Evolutionary conservation across 92 coral and sea anemone genomes (phyloP).

Genomic region (Nematostella vectensis): DNA sequence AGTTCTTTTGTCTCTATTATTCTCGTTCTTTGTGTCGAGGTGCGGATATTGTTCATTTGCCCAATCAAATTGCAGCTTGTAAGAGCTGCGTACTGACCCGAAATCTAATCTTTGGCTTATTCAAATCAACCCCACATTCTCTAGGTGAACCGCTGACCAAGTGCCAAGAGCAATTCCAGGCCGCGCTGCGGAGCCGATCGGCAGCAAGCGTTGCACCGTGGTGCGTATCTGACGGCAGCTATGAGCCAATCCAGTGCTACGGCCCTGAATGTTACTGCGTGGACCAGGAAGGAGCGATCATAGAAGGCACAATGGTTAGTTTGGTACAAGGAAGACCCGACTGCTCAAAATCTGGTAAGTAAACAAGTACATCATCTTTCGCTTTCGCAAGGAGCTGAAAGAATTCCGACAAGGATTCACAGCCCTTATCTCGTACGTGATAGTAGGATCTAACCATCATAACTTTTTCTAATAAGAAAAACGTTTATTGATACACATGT

Average conservation of each 20-base stretch:
- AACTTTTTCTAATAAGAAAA: too few relatives aligned
- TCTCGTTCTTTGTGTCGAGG: too few relatives aligned
- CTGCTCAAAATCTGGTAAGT: too few relatives aligned
- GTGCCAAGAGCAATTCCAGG: constrained; percentile 22
- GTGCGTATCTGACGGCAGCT: constrained; percentile 45
- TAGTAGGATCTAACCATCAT: too few relatives aligned
- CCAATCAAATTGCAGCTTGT: too few relatives aligned
- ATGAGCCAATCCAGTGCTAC: constrained; percentile 52
- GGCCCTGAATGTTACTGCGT: constrained; percentile 55
- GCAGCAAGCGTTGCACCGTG: constrained; percentile 26
- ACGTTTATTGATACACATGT: too few relatives aligned
- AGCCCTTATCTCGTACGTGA: neutral
- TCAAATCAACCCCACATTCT: too few relatives aligned
- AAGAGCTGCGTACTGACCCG: too few relatives aligned
- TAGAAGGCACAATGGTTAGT: constrained; percentile 33
- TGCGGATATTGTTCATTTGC: too few relatives aligned
- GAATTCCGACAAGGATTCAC: neutral
- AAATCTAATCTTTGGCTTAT: too few relatives aligned
- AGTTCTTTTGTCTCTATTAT: too few relatives aligned
- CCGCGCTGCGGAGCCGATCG: constrained; percentile 21
- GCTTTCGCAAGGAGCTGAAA: too few relatives aligned
- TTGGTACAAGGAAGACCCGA: constrained; percentile 48
- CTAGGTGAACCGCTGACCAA: constrained; percentile 11
- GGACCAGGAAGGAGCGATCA: constrained; percentile 37
- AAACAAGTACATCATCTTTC: constrained; percentile 13